A percentile compares a stretch with the other conserved stretches of the same genome.
Evolutionary conservation across 2,888 invertebrate species (phyloP).

Genomic region (Caenorhabditis sinica): DNA sequence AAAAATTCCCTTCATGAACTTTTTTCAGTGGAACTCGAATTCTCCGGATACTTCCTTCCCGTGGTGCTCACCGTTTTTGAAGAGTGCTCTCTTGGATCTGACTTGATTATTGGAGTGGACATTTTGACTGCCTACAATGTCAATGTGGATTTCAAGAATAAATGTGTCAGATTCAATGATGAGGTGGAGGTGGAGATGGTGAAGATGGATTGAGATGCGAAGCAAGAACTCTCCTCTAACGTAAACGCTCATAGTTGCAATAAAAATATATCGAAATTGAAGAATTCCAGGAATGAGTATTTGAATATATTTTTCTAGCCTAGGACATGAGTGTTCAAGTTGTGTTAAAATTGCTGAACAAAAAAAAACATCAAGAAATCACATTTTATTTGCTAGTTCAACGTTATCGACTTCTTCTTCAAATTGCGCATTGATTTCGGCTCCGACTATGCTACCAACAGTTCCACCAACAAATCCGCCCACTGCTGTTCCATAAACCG

Average conservation of each 20-base stretch:
- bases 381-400: no score
- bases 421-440: not conserved
- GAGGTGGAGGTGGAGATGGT: conserved; percentile 18
- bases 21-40: conserved; percentile 45
- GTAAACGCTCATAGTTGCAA: no score
- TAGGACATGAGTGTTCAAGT: no score
- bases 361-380: no score
- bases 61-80: conserved; percentile 50
- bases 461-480: not conserved
- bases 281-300: no score
- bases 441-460: not conserved
- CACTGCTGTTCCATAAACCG: no score
- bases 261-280: no score
- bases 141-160: conserved; percentile 32
- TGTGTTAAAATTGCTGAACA: no score
- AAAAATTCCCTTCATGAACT: not conserved
- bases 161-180: conserved; percentile 5
- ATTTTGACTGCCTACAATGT: conserved; percentile 40
- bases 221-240: no score
- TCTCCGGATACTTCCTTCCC: conserved; percentile 17
- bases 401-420: not conserved
- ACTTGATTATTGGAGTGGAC: conserved; percentile 54
- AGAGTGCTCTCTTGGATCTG: conserved; percentile 5
- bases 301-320: no score
- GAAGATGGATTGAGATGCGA: not conserved